Percentiles rank a stretch among this genome's conserved stretches.
Evolutionary conservation across 2,888 invertebrate species (phyloP).

Genomic region (Malacosoma neustria): DNA sequence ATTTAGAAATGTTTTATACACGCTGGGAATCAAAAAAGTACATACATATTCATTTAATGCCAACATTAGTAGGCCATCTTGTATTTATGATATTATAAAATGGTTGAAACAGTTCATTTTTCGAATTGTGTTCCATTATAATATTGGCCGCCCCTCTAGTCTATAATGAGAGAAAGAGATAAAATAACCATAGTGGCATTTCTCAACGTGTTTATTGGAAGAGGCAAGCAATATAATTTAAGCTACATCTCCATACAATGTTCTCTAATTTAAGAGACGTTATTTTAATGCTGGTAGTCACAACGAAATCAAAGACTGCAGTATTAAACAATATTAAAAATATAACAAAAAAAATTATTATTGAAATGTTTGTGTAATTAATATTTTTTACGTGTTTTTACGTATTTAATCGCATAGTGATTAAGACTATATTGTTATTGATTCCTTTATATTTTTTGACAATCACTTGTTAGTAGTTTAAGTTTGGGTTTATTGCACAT

Average conservation of each 20-base stretch:
- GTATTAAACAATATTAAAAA: conserved; percentile 30
- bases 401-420: conserved; percentile 50
- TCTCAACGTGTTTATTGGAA: conserved; percentile 10
- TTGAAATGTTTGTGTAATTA: conserved; percentile 41
- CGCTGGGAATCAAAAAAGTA: no score
- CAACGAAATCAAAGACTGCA: conserved; percentile 73
- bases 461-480: conserved; percentile 48
- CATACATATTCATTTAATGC: no score
- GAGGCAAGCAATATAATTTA: conserved; percentile 15
- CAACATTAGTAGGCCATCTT: no score
- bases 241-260: not conserved
- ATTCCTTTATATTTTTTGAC: conserved; percentile 68
- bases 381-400: conserved; percentile 39
- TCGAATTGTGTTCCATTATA: no score
- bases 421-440: conserved; percentile 44
- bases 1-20: not conserved
- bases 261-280: conserved; percentile 26
- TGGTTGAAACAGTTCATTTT: no score
- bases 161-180: no score
- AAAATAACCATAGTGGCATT: no score
- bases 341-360: conserved; percentile 18
- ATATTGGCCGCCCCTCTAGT: no score
- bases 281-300: conserved; percentile 64
- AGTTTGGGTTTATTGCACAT: conserved; percentile 8
- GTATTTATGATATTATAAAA: no score